Conservation (phyloP, 2,113 vertebrate genomes). For the Lonchura striata region DNA sequence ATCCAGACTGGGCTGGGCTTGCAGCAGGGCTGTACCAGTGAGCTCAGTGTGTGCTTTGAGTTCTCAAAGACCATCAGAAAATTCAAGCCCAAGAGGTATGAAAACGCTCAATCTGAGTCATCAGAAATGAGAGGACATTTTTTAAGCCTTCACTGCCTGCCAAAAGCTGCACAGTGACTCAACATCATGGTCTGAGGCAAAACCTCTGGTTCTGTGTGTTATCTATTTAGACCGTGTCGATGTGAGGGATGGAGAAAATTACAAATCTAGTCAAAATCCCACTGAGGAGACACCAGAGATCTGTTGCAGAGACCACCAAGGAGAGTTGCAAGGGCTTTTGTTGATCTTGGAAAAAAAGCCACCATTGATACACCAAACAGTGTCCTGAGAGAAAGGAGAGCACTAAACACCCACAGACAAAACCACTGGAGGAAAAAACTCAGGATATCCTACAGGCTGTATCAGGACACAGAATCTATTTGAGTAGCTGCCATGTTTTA, state of each 20-base stretch:
- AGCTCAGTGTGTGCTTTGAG: background rate
- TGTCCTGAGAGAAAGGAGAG: background rate
- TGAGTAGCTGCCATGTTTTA: background rate
- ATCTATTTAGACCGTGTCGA: background rate
- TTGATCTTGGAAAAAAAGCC: background rate
- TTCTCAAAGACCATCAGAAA: background rate
- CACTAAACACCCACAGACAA: background rate
- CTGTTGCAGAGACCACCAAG: background rate
- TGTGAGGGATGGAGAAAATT: background rate
- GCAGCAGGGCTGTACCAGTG: background rate
- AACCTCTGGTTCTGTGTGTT: background rate
- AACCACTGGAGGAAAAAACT: background rate
- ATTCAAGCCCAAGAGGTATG: background rate
- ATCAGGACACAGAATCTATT: background rate
- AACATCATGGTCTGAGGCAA: background rate
- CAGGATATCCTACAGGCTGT: background rate
- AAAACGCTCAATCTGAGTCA: background rate
- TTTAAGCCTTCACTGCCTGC: background rate
- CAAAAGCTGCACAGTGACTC: background rate
- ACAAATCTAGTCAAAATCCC: background rate
- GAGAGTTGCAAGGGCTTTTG: background rate
- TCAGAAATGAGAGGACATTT: background rate
- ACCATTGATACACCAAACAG: background rate
- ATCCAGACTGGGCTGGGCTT: background rate
- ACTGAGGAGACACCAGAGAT: background rate